Conservation (phyloP, 2,888 invertebrate genomes). For the Sympetrum striolatum region DNA sequence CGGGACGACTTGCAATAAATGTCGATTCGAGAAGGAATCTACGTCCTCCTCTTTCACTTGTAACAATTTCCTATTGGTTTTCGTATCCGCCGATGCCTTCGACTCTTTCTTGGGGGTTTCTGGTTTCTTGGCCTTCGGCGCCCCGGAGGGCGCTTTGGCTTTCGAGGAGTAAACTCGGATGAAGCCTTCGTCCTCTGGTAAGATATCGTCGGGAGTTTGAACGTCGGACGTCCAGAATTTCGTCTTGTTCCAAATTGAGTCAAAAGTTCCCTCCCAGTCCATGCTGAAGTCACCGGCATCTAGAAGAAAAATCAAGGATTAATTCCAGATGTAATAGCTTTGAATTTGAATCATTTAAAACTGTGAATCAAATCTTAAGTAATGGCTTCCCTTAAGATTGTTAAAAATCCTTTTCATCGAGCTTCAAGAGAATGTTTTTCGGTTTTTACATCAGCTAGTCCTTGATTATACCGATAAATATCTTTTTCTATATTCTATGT, state of each 20-base stretch:
- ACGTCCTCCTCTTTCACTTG: neutral
- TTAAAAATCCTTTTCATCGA: too few species aligned
- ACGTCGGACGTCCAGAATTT: neutral
- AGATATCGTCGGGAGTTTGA: neutral
- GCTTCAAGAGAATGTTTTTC: too few species aligned
- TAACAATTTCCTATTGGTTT: neutral
- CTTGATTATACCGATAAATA: too few species aligned
- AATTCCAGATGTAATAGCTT: too few species aligned
- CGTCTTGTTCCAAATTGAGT: conserved; percentile 4
- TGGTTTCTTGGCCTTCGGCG: neutral
- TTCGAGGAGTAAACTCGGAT: neutral
- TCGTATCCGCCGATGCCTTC: too few species aligned
- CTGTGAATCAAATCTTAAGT: too few species aligned
- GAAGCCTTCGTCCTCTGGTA: conserved; percentile 22
- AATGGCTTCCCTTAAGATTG: too few species aligned
- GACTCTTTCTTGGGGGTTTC: neutral
- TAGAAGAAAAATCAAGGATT: neutral
- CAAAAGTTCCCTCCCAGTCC: neutral
- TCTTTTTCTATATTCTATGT: too few species aligned
- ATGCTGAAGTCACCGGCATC: neutral
- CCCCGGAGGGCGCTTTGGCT: neutral
- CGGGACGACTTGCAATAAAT: neutral
- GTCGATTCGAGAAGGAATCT: neutral
- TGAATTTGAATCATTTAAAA: too few species aligned
- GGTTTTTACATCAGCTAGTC: too few species aligned